phyloP scores from a whole-genome alignment of 2,888 invertebrate species.

The Eristalis tenax region DNA sequence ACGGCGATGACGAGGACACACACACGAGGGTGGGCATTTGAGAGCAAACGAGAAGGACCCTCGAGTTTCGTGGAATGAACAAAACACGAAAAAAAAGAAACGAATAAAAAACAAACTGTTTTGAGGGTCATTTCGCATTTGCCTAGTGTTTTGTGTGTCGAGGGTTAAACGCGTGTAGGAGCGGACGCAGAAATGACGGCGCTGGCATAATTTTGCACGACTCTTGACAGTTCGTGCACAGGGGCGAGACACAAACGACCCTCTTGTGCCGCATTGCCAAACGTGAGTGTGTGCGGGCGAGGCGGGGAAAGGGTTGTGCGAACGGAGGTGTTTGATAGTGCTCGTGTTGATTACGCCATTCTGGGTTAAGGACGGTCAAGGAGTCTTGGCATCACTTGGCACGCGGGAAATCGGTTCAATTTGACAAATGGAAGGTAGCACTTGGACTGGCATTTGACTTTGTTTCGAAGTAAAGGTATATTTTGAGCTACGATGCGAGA shows the following conservation, averaged over 20 bases:
- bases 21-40: slow-evolving; percentile 55
- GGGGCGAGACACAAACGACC: neutral
- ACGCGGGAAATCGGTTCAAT: no score
- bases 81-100: neutral
- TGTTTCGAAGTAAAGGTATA: no score
- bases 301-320: neutral
- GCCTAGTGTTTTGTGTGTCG: slow-evolving; percentile 34
- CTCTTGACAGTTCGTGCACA: slow-evolving; percentile 7
- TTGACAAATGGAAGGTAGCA: no score
- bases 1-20: slow-evolving; percentile 35
- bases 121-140: slow-evolving; percentile 65
- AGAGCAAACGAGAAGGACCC: slow-evolving; percentile 34
- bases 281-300: neutral
- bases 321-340: neutral
- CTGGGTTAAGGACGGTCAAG: neutral
- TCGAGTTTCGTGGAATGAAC: slow-evolving; percentile 39
- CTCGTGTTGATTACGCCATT: neutral
- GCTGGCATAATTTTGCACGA: slow-evolving; percentile 45
- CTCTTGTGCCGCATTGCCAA: neutral
- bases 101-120: slow-evolving; percentile 24
- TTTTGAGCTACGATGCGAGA: no score
- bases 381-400: neutral
- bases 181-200: slow-evolving; percentile 2
- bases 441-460: no score
- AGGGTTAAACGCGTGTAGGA: slow-evolving; percentile 38